phyloP scores from a whole-genome alignment of 2,888 invertebrate species.

The Sphaerophoria rueppellii region DNA sequence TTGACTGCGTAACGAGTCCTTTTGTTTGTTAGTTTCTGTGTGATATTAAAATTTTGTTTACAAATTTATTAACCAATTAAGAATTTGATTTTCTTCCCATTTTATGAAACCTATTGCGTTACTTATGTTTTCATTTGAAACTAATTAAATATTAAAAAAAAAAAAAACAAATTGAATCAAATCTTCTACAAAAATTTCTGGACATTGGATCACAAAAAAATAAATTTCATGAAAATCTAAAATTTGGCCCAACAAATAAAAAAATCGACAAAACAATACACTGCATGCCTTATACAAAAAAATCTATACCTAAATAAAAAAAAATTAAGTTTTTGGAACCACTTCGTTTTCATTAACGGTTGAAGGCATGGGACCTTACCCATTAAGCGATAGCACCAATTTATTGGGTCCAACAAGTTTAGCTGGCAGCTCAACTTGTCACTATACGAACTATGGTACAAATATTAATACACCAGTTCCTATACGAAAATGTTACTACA shows the following conservation, averaged over 20 bases:
- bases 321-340: slow-evolving; percentile 82
- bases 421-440: slow-evolving; percentile 79
- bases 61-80: slow-evolving; percentile 70
- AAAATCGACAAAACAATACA: slow-evolving; percentile 68
- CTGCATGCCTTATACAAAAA: slow-evolving; percentile 69
- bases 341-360: slow-evolving; percentile 83
- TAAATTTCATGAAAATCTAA: slow-evolving; percentile 39
- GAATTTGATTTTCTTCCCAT: slow-evolving; percentile 68
- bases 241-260: slow-evolving; percentile 63
- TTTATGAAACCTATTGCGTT: slow-evolving; percentile 67
- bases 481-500: slow-evolving; percentile 81
- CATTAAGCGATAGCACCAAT: slow-evolving; percentile 82
- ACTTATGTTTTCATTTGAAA: slow-evolving; percentile 65
- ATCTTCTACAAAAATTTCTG: slow-evolving; percentile 64
- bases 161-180: slow-evolving; percentile 69
- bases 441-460: slow-evolving; percentile 82
- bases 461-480: slow-evolving; percentile 82
- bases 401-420: slow-evolving; percentile 81
- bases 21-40: slow-evolving; percentile 58
- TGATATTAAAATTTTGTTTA: slow-evolving; percentile 45
- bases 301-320: slow-evolving; percentile 64
- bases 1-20: slow-evolving; percentile 21
- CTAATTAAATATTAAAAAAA: slow-evolving; percentile 46
- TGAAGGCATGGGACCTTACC: slow-evolving; percentile 83
- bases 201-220: slow-evolving; percentile 69